phyloP scores from a whole-genome alignment of 2,888 invertebrate species.

The Nomada ruficornis region DNA sequence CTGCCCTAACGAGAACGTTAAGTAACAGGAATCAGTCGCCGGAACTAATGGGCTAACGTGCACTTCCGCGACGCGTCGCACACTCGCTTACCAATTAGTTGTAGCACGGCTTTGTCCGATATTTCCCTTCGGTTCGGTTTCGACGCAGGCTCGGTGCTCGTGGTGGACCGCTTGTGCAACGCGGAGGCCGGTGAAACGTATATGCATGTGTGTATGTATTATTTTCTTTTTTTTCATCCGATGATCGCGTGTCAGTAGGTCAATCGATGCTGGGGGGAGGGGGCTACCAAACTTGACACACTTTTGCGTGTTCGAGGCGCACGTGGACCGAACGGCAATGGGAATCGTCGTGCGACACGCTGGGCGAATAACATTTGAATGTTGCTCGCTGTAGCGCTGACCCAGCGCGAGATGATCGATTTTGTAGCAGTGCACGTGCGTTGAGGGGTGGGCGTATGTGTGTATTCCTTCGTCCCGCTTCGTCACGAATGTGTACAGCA shows the following conservation, averaged over 20 bases:
- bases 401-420: constrained; percentile 27
- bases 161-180: too few species aligned
- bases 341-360: constrained; percentile 12
- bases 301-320: constrained; percentile 41
- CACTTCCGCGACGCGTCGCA: constrained; percentile 38
- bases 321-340: constrained; percentile 26
- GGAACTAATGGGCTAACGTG: constrained; percentile 61
- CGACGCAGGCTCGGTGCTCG: not conserved
- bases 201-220: too few species aligned
- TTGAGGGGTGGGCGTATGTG: too few species aligned
- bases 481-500: too few species aligned
- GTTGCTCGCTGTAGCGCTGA: not conserved
- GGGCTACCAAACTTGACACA: constrained; percentile 52
- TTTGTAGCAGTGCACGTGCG: constrained; percentile 8
- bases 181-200: too few species aligned
- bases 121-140: not conserved
- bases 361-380: not conserved
- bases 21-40: constrained; percentile 64
- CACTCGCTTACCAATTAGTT: constrained; percentile 27
- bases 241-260: constrained; percentile 56
- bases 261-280: constrained; percentile 45
- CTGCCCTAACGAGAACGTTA: constrained; percentile 50
- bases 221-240: not conserved
- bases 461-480: too few species aligned
- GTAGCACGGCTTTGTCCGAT: not conserved